These are phyloP conservation scores for Botia almorhae DNA, from an alignment of 2,797 vertebrate species.

Conservation along the genomic window DNA sequence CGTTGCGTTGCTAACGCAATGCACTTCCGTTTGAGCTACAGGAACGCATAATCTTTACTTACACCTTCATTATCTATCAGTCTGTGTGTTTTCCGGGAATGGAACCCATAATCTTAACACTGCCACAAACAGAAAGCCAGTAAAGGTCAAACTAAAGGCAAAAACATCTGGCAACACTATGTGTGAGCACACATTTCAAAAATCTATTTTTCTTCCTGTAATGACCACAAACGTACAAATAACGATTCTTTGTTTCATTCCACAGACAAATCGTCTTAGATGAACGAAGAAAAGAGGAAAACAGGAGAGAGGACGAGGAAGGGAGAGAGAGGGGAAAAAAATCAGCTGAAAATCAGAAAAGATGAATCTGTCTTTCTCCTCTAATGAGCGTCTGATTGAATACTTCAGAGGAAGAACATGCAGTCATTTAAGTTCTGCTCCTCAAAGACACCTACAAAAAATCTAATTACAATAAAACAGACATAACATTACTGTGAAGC, in stretches of 20 bases:
- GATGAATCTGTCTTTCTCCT: slow-evolving; percentile 66
- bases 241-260: slow-evolving; percentile 9
- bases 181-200: not conserved
- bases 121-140: not conserved
- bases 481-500: slow-evolving; percentile 72
- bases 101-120: not conserved
- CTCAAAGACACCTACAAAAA: slow-evolving; percentile 65
- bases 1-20: too few relatives aligned
- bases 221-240: slow-evolving; percentile 17
- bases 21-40: too few relatives aligned
- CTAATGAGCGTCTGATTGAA: slow-evolving; percentile 78
- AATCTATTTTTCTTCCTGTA: slow-evolving; percentile 8
- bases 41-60: too few relatives aligned
- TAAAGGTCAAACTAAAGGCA: not conserved
- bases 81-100: too few relatives aligned
- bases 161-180: not conserved
- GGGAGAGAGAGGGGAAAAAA: slow-evolving; percentile 64
- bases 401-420: slow-evolving; percentile 76
- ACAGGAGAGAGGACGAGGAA: slow-evolving; percentile 66
- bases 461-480: slow-evolving; percentile 75
- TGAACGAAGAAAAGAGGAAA: slow-evolving; percentile 62
- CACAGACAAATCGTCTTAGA: slow-evolving; percentile 40
- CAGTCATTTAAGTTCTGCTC: slow-evolving; percentile 71
- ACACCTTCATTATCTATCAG: too few relatives aligned
- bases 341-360: slow-evolving; percentile 69